Conservation (phyloP, 2,797 vertebrate genomes). For the Notolepis coatsorum region DNA sequence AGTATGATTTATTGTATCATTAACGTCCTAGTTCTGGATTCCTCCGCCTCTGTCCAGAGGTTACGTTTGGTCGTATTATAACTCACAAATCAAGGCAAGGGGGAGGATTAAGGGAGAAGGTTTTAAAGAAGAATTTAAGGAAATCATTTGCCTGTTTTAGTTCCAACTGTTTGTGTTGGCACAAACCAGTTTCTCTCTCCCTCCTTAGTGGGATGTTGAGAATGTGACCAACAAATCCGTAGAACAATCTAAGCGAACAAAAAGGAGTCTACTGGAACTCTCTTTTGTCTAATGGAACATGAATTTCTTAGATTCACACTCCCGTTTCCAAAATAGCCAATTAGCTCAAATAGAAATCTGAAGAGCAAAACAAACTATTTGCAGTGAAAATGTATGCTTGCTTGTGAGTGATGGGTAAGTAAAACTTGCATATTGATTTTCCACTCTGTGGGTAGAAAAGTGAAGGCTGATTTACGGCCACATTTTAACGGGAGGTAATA, state of each 20-base stretch:
- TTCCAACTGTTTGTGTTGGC: conserved; percentile 29
- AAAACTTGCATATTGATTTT: conserved; percentile 24
- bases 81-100: neutral
- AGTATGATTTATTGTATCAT: conserved; percentile 38
- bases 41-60: neutral
- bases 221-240: neutral
- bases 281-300: neutral
- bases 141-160: neutral
- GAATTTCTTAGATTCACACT: neutral
- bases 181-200: conserved; percentile 16
- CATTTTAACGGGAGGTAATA: conserved; percentile 27
- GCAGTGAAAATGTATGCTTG: neutral
- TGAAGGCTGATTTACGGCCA: conserved; percentile 20
- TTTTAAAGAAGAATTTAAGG: conserved; percentile 10
- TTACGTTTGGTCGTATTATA: conserved; percentile 3
- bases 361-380: neutral
- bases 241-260: conserved; percentile 12
- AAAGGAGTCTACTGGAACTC: neutral
- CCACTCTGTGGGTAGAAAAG: neutral
- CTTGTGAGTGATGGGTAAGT: conserved; percentile 3
- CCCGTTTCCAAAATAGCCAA: neutral
- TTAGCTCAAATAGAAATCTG: neutral
- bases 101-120: neutral
- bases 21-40: conserved; percentile 11
- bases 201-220: neutral